These are phyloP conservation scores for Nasua narica DNA, from an alignment of 2,797 vertebrate species.

Conservation along the genomic window DNA sequence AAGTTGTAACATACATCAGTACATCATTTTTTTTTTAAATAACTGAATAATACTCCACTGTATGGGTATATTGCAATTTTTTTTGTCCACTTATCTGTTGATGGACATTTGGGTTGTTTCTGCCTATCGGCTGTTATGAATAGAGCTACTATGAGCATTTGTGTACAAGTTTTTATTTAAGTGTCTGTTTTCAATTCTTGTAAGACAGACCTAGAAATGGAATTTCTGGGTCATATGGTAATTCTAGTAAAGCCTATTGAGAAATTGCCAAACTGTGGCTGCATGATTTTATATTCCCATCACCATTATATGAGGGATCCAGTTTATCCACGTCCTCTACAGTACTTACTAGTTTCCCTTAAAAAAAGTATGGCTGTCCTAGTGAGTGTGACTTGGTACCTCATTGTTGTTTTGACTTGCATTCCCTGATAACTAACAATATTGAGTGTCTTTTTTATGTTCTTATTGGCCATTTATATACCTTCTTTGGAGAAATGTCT, in stretches of 20 bases:
- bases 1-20: background rate
- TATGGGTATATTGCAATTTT: background rate
- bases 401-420: background rate
- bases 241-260: background rate
- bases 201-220: background rate
- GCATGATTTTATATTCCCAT: background rate
- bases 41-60: background rate
- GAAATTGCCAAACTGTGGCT: background rate
- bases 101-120: background rate
- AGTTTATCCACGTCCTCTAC: background rate
- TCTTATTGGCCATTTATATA: background rate
- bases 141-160: background rate
- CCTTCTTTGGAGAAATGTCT: background rate
- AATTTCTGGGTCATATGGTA: background rate
- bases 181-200: background rate
- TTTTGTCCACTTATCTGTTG: background rate
- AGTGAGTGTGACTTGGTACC: background rate
- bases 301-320: background rate
- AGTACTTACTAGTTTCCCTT: background rate
- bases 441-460: background rate
- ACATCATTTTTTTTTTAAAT: background rate
- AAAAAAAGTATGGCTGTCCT: background rate
- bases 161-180: background rate
- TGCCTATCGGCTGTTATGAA: background rate
- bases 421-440: background rate